Base-by-base conservation (phyloP, 2,797 vertebrate genomes). In the Chaetodon trifasciatus region DNA sequence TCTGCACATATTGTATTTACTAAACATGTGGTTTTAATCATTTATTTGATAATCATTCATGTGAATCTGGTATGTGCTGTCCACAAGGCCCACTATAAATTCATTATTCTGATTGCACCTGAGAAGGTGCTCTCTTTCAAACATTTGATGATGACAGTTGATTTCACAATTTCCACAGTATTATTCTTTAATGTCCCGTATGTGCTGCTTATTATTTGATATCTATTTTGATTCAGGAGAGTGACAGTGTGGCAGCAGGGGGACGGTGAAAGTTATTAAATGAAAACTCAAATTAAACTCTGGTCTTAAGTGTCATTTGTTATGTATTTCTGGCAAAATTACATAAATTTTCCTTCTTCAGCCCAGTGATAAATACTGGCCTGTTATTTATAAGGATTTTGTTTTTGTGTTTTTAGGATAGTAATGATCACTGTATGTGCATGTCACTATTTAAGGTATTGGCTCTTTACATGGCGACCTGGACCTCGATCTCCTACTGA, bases 241-340 rank as follows among this genome's bases (percentile, higher is more conserved):
- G 40, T 47, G 42, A 6, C 8, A 1, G 15, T 66, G 37, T 39
- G 35, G 35, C 23, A 50, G 37, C 65, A 56, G 40, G 6, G 24
- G 15, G 32, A n/a, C 40, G 11, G 16, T 46, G 23, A 23, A 49
- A 1, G 5, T 8, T 21, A 49, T 1, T 37, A 46, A 24, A n/a
- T n/a, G n/a, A n/a, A n/a, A n/a, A 58, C 16, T 13, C n/a, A 40
- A 24, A 21, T 72, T 23, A 39, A 44, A n/a, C 15, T 50, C 52
- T 60, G 46, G 37, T 32, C 3, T 32, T 3, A 32, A 24, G 15
- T 49, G 68, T 47, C 1, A 52, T 10, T 57, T 49, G 4, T 46
- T 35, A 24, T 55, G 2, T 52, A n/a, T 68, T 68, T 67, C 44
- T 76, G 8, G 57, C 9, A n/a, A 49, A 72, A 76, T 58, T 24